Evolutionary conservation across 92 coral and sea anemone species (phyloP).

Genomic region (Zoanthus sansibaricus): DNA sequence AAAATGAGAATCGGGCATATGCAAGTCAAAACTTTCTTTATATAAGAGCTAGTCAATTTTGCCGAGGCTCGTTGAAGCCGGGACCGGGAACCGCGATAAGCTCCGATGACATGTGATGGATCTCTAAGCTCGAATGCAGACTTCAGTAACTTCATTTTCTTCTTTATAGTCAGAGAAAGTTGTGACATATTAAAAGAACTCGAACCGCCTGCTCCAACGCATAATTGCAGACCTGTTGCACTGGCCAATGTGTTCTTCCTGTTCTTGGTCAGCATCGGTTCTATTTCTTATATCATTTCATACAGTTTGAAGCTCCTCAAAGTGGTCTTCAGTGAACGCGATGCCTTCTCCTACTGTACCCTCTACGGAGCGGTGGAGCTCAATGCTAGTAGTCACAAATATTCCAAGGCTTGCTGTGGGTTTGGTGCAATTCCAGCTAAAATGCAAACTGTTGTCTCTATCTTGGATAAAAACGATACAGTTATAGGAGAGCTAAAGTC

Average conservation of each 20-base stretch:
- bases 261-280: constrained; percentile 10
- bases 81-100: too few species aligned
- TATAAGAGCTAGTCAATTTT: too few species aligned
- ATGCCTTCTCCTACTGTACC: constrained; percentile 50
- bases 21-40: too few species aligned
- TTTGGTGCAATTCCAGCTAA: constrained; percentile 54
- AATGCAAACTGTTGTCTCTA: constrained; percentile 50
- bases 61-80: too few species aligned
- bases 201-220: constrained; percentile 41
- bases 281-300: constrained; percentile 35
- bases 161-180: not conserved
- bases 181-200: constrained; percentile 29
- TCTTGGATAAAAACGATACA: constrained; percentile 50
- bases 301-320: constrained; percentile 50
- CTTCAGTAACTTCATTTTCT: too few species aligned
- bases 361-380: constrained; percentile 44
- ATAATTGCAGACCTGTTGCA: constrained; percentile 49
- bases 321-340: constrained; percentile 54
- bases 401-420: not conserved
- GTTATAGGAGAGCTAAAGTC: constrained; percentile 44
- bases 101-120: too few species aligned
- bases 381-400: constrained; percentile 50
- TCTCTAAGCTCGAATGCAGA: too few species aligned
- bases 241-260: constrained; percentile 52
- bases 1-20: too few species aligned